phyloP scores from a whole-genome alignment of 2,888 invertebrate species.

The Bursaphelenchus okinawaensis region DNA sequence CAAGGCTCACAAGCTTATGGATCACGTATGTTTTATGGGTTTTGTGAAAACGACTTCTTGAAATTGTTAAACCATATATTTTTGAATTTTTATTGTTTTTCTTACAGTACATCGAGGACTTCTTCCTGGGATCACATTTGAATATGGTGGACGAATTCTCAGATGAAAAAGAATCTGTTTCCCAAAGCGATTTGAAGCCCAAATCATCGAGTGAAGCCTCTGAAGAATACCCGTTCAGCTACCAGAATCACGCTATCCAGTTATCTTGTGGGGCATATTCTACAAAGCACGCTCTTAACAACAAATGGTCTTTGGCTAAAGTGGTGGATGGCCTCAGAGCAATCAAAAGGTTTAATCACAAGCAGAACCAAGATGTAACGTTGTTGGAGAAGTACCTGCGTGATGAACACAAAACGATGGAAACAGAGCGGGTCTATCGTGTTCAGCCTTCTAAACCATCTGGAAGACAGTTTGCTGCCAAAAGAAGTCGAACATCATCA shows the following conservation, averaged over 20 bases:
- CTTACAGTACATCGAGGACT: background rate
- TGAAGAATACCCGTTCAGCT: slow-evolving; percentile 6
- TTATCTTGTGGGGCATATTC: slow-evolving; percentile 16
- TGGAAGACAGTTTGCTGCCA: background rate
- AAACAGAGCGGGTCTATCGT: background rate
- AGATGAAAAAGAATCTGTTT: slow-evolving; percentile 7
- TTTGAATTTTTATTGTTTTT: background rate
- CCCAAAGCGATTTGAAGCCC: background rate
- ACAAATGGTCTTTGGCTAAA: slow-evolving; percentile 14
- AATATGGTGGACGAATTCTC: slow-evolving; percentile 6
- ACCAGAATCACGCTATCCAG: slow-evolving; percentile 7
- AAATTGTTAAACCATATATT: too few relatives aligned
- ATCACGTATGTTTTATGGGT: background rate
- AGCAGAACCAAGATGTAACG: background rate
- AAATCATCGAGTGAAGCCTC: background rate
- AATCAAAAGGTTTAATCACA: slow-evolving; percentile 13
- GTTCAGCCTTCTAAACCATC: background rate
- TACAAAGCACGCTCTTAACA: slow-evolving; percentile 19
- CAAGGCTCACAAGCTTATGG: background rate
- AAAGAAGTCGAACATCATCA: background rate
- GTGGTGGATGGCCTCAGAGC: slow-evolving; percentile 17
- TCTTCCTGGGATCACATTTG: background rate
- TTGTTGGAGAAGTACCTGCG: slow-evolving; percentile 4
- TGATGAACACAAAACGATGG: slow-evolving; percentile 8
- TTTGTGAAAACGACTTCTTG: background rate